A percentile compares a stretch with the other conserved stretches of the same genome.
Evolutionary conservation across 2,888 invertebrate genomes (phyloP).

Genomic region (Ectemnius lituratus): DNA sequence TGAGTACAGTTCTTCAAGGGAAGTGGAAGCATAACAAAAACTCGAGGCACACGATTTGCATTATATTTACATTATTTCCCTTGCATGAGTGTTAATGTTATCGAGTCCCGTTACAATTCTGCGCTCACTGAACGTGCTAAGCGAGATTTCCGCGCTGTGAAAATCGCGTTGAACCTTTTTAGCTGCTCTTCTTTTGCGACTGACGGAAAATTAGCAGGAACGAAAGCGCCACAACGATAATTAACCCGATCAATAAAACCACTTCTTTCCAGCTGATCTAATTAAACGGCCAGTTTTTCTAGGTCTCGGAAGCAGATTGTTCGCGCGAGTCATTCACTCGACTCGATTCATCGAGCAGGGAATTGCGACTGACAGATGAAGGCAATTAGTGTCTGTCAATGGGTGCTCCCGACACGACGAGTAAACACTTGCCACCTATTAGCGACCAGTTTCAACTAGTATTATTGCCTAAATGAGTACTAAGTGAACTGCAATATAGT

Average conservation of each 20-base stretch:
- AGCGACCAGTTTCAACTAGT: slow-evolving; percentile 5
- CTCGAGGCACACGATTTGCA: too few species aligned
- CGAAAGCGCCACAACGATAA: background rate
- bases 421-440: slow-evolving; percentile 43
- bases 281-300: background rate
- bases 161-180: background rate
- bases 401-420: slow-evolving; percentile 23
- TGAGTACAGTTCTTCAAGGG: too few species aligned
- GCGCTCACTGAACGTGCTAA: background rate
- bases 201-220: too few species aligned
- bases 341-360: background rate
- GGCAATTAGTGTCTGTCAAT: slow-evolving; percentile 40
- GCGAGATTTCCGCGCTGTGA: background rate
- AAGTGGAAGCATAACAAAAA: too few species aligned
- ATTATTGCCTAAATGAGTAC: too few species aligned
- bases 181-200: background rate
- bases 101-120: background rate
- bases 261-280: background rate
- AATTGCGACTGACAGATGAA: slow-evolving; percentile 16
- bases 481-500: too few species aligned
- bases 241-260: background rate
- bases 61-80: too few species aligned
- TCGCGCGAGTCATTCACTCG: background rate
- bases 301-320: too few species aligned
- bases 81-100: background rate